Percentiles rank a stretch among this genome's conserved stretches.
phyloP scores from a whole-genome alignment of 1,140 invertebrate species.

The Drosophila tsacasi region DNA sequence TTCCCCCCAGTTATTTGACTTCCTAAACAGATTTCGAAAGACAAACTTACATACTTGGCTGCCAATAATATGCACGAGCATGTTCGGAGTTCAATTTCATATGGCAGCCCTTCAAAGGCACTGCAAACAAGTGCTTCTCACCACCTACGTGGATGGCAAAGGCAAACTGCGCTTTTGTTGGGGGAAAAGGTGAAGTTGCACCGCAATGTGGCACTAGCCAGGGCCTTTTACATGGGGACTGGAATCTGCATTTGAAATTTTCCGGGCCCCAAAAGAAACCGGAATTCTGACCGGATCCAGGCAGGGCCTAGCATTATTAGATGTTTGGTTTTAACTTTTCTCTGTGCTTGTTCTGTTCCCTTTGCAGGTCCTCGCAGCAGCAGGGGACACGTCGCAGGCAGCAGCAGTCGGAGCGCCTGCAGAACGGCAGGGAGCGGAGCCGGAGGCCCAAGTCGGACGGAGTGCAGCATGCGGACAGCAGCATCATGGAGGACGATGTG shows the following conservation, averaged over 20 bases:
- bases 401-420: constrained; percentile 69
- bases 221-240: constrained; percentile 16
- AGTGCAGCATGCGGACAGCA: constrained; percentile 83
- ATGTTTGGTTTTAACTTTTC: constrained; percentile 40
- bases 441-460: constrained; percentile 76
- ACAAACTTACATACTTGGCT: not conserved
- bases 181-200: not conserved
- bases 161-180: not conserved
- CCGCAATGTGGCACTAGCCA: constrained; percentile 30
- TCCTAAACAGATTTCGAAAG: constrained; percentile 5
- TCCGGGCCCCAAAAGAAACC: not conserved
- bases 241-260: constrained; percentile 50
- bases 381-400: constrained; percentile 69
- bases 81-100: constrained; percentile 26
- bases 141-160: not conserved
- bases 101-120: constrained; percentile 20
- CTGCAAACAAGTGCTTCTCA: not conserved
- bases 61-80: constrained; percentile 35
- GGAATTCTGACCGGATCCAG: constrained; percentile 7
- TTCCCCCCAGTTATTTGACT: not conserved
- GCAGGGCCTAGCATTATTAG: constrained; percentile 30
- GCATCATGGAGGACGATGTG: constrained; percentile 84
- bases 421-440: constrained; percentile 75
- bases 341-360: constrained; percentile 18
- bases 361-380: constrained; percentile 62